Conservation (phyloP, 2,888 invertebrate genomes). For the Acrocera orbiculus region DNA sequence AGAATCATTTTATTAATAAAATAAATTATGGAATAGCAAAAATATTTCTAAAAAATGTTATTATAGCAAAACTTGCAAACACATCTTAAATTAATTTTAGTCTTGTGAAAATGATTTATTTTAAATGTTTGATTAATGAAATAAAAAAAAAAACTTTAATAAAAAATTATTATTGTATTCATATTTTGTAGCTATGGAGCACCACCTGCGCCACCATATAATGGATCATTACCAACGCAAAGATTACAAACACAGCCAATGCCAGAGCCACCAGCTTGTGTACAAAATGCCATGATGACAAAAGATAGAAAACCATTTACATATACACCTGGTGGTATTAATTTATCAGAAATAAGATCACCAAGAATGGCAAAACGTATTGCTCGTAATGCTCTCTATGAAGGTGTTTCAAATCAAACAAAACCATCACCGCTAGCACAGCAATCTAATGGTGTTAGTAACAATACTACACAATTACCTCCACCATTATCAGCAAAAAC, state of each 20-base stretch:
- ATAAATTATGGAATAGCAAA: no score
- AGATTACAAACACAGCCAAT: conserved; percentile 17
- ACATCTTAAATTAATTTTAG: no score
- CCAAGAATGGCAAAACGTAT: conserved; percentile 72
- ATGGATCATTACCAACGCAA: conserved; percentile 18
- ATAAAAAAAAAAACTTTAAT: no score
- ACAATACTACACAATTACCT: conserved; percentile 16
- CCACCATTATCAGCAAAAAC: conserved; percentile 43
- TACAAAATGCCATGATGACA: conserved; percentile 87
- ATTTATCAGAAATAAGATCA: conserved; percentile 75
- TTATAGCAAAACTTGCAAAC: no score
- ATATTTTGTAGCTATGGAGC: conserved; percentile 27
- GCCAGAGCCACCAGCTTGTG: conserved; percentile 66
- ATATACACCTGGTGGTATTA: conserved; percentile 86
- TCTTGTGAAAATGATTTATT: no score
- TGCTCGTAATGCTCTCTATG: conserved; percentile 49
- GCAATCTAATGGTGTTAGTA: no score
- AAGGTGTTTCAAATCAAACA: conserved; percentile 43
- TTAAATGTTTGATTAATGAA: no score
- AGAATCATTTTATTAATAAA: no score
- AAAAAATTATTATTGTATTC: no score
- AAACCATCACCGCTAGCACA: conserved; percentile 35
- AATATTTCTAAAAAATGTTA: no score
- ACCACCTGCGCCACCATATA: conserved; percentile 27
- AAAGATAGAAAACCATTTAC: conserved; percentile 94